phyloP scores from a whole-genome alignment of 2,113 vertebrate genomes.

The Siniperca knerii region DNA sequence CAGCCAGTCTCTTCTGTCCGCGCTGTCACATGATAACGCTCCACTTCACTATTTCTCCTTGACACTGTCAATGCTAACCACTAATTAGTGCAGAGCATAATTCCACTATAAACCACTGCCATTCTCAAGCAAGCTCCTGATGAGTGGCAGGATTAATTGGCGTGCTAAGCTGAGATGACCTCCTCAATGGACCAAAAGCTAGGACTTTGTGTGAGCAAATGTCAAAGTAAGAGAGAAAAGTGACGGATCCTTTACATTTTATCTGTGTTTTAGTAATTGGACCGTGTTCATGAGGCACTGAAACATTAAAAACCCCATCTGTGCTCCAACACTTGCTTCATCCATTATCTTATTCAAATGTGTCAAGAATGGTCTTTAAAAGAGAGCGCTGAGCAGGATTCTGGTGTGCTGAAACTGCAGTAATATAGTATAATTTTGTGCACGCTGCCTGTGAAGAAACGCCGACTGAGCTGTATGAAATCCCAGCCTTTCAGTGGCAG shows the following conservation, averaged over 20 bases:
- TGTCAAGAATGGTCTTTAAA: constrained; percentile 57
- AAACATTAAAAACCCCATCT: constrained; percentile 73
- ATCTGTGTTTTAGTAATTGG: constrained; percentile 69
- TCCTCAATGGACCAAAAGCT: constrained; percentile 43
- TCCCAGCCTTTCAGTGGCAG: constrained; percentile 79
- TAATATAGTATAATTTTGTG: constrained; percentile 60
- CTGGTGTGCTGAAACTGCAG: constrained; percentile 74
- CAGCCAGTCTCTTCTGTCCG: constrained; percentile 30
- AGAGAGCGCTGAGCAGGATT: constrained; percentile 53
- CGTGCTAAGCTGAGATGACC: constrained; percentile 63
- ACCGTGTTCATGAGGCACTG: constrained; percentile 58
- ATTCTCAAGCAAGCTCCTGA: constrained; percentile 51
- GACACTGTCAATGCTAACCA: constrained; percentile 61
- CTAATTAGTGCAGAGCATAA: constrained; percentile 76
- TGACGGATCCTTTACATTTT: constrained; percentile 54
- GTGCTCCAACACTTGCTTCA: constrained; percentile 65
- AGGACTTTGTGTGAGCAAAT: constrained; percentile 42
- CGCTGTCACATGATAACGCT: constrained; percentile 49
- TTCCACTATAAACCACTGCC: constrained; percentile 59
- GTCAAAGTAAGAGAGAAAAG: constrained; percentile 48
- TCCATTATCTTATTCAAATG: constrained; percentile 74
- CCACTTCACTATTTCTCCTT: constrained; percentile 63
- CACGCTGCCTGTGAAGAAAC: constrained; percentile 62
- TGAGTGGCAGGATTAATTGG: constrained; percentile 82
- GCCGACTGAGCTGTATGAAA: constrained; percentile 72